Percentiles rank a stretch among this genome's conserved stretches.
phyloP scores from a whole-genome alignment of 2,888 invertebrate species.

The Falcaria lacertinaria region DNA sequence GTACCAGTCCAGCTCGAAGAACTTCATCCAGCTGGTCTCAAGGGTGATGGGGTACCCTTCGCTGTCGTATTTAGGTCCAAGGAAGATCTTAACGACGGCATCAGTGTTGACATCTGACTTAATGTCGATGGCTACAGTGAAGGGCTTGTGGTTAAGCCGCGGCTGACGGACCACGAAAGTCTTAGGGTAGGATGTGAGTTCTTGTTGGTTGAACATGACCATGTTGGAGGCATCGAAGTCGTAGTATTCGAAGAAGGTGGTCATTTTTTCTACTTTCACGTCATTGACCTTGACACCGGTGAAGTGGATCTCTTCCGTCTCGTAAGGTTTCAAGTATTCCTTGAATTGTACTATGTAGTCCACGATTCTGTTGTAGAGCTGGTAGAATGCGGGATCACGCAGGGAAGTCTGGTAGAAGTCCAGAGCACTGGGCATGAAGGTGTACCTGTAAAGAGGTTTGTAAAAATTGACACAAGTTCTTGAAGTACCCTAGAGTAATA shows the following conservation, averaged over 20 bases:
- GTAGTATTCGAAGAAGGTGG: conserved; percentile 83
- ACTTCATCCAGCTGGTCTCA: conserved; percentile 79
- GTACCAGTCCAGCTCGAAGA: conserved; percentile 82
- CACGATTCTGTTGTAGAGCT: conserved; percentile 81
- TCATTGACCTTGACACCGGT: conserved; percentile 81
- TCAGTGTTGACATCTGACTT: conserved; percentile 79
- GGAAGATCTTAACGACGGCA: conserved; percentile 82
- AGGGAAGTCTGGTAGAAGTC: conserved; percentile 82
- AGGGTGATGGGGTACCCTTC: conserved; percentile 72
- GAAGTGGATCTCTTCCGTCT: conserved; percentile 75
- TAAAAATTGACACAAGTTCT: too few relatives aligned
- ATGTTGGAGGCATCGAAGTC: conserved; percentile 82
- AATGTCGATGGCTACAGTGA: conserved; percentile 80
- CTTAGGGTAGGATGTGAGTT: conserved; percentile 49
- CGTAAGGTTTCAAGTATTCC: conserved; percentile 78
- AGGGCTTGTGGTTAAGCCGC: conserved; percentile 85
- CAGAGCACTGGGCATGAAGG: conserved; percentile 77
- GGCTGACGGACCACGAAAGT: conserved; percentile 81
- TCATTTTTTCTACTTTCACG: conserved; percentile 80
- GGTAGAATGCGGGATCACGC: conserved; percentile 86
- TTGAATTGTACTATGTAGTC: conserved; percentile 81
- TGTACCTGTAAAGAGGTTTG: conserved; percentile 59
- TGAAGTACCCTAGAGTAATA: too few relatives aligned
- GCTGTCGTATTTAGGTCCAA: conserved; percentile 85
- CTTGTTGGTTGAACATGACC: conserved; percentile 42